These are phyloP conservation scores for Thaumetopoea pityocampa DNA, from an alignment of 1,140 invertebrate species.

Conservation along the genomic window DNA sequence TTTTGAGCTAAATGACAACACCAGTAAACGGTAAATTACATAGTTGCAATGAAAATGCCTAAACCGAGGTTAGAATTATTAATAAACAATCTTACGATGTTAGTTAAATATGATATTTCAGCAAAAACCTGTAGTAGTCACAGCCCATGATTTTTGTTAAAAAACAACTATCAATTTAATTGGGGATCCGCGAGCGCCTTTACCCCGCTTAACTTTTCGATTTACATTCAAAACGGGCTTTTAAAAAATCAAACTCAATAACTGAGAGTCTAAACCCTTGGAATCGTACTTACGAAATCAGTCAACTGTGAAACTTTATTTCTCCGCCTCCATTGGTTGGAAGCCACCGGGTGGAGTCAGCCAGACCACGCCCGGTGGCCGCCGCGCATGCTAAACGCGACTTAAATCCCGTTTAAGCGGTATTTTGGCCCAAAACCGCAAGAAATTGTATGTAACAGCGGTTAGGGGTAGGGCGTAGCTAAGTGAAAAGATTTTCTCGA, in stretches of 20 bases:
- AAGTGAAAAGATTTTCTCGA: slow-evolving; percentile 71
- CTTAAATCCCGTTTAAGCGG: slow-evolving; percentile 73
- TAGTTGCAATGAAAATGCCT: no score
- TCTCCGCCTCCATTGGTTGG: slow-evolving; percentile 38
- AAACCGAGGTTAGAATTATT: no score
- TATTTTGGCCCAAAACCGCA: slow-evolving; percentile 72
- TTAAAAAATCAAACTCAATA: slow-evolving; percentile 73
- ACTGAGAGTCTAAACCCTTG: slow-evolving; percentile 58
- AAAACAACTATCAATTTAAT: slow-evolving; percentile 72
- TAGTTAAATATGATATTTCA: no score
- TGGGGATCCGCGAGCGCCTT: slow-evolving; percentile 65
- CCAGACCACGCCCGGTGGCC: slow-evolving; percentile 37
- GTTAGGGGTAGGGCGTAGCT: slow-evolving; percentile 67
- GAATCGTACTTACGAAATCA: slow-evolving; percentile 60
- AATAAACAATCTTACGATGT: no score
- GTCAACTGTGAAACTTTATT: slow-evolving; percentile 51
- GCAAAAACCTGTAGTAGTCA: no score
- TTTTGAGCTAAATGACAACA: no score
- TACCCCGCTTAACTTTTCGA: slow-evolving; percentile 73
- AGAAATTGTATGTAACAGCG: slow-evolving; percentile 70
- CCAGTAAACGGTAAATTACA: no score
- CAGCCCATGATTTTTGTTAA: no score
- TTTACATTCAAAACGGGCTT: slow-evolving; percentile 74
- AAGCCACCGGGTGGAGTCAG: slow-evolving; percentile 36
- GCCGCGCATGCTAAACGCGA: slow-evolving; percentile 69